Percentiles rank a stretch among this genome's conserved stretches.
phyloP scores from a whole-genome alignment of 2,888 invertebrate species.

The Thymelicus acteon region DNA sequence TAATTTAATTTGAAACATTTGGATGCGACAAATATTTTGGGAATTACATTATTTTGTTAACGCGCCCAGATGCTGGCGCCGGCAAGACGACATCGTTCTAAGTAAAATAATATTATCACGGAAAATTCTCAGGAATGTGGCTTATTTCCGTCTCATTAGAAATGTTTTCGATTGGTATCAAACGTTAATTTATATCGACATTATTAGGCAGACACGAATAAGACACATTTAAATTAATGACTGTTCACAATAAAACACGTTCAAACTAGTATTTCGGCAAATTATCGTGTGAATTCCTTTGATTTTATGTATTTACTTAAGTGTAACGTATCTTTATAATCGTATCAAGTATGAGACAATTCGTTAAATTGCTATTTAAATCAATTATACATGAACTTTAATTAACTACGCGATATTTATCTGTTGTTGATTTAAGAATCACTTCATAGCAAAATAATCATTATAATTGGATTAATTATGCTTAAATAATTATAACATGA shows the following conservation, averaged over 20 bases:
- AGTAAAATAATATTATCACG: slow-evolving; percentile 45
- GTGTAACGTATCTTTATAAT: not conserved
- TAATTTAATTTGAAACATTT: slow-evolving; percentile 3
- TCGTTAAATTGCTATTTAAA: no score
- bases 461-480: no score
- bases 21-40: slow-evolving; percentile 23
- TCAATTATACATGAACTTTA: no score
- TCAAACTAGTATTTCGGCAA: slow-evolving; percentile 27
- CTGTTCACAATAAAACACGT: slow-evolving; percentile 48
- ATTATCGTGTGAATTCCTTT: slow-evolving; percentile 1
- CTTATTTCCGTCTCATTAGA: slow-evolving; percentile 48
- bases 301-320: not conserved
- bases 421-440: no score
- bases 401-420: no score
- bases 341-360: not conserved
- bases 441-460: no score
- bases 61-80: slow-evolving; percentile 24
- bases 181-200: slow-evolving; percentile 55
- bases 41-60: slow-evolving; percentile 25
- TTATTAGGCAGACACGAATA: slow-evolving; percentile 52
- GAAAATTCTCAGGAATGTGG: slow-evolving; percentile 58
- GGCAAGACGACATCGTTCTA: slow-evolving; percentile 23
- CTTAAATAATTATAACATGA: not conserved
- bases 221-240: slow-evolving; percentile 55
- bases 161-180: slow-evolving; percentile 51